phyloP scores from a whole-genome alignment of 2,888 invertebrate species.

The Arrhopalites spinosus region DNA sequence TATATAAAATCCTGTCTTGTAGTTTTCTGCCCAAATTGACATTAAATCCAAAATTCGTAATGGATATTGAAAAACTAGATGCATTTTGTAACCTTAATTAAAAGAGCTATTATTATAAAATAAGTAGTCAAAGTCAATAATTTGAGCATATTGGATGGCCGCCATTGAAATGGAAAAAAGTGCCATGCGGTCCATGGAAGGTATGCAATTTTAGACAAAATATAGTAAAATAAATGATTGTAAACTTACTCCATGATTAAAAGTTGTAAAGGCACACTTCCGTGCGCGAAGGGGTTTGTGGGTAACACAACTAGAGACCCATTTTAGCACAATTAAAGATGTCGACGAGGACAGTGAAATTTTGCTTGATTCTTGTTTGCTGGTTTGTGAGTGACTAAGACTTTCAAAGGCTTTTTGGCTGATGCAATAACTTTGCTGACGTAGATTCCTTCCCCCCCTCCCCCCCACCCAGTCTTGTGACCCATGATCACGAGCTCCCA shows the following conservation, averaged over 20 bases:
- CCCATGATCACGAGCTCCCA: constrained; percentile 43
- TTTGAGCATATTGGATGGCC: too few relatives aligned
- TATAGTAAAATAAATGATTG: not conserved
- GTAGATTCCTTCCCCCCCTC: not conserved
- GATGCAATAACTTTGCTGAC: not conserved
- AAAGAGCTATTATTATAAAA: too few relatives aligned
- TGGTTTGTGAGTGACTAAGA: not conserved
- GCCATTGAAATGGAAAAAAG: too few relatives aligned
- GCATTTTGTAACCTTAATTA: too few relatives aligned
- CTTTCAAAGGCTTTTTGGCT: too few relatives aligned
- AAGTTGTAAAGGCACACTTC: constrained; percentile 46
- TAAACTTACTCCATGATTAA: constrained; percentile 52
- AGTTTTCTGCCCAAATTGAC: too few relatives aligned
- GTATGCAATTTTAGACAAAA: not conserved
- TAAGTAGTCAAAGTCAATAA: too few relatives aligned
- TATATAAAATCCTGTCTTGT: too few relatives aligned
- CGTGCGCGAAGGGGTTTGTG: constrained; percentile 72
- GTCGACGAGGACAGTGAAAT: constrained; percentile 10
- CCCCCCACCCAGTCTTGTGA: too few relatives aligned
- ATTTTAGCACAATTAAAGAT: constrained; percentile 60
- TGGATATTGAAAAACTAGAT: too few relatives aligned
- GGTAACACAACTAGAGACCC: constrained; percentile 72
- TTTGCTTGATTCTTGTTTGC: not conserved
- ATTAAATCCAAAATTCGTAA: too few relatives aligned
- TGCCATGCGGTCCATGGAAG: too few relatives aligned